Percentiles rank a stretch among this genome's conserved stretches.
Conservation (phyloP, 2,797 vertebrate genomes). For the Galago senegalensis region DNA sequence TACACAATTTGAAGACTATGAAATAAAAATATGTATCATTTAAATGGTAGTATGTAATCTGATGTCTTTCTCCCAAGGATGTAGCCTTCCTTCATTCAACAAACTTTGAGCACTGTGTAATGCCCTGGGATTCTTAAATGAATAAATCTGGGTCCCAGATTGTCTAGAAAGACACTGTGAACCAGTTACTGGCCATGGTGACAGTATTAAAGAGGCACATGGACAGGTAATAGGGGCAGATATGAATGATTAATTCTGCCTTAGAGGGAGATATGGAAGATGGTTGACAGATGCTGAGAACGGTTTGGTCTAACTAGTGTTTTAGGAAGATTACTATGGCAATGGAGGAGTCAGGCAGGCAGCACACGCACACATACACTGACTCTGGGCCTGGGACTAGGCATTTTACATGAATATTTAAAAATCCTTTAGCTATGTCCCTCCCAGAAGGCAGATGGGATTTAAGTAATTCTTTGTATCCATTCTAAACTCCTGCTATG, state of each 20-base stretch:
- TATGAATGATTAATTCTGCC: conserved; percentile 15
- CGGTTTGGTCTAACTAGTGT: neutral
- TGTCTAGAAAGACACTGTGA: neutral
- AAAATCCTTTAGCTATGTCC: neutral
- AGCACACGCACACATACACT: rapidly evolving
- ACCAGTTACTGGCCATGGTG: neutral
- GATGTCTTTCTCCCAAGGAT: conserved; percentile 43
- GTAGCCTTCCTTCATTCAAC: conserved; percentile 61
- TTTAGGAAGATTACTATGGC: neutral
- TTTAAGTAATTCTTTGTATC: neutral
- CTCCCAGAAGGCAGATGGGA: neutral
- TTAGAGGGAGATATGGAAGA: neutral
- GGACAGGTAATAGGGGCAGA: neutral
- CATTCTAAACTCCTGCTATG: neutral
- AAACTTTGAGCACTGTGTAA: neutral
- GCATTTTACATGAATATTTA: neutral
- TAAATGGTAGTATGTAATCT: conserved; percentile 47
- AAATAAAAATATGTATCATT: conserved; percentile 73
- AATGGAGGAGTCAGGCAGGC: neutral
- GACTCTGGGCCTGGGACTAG: too few species aligned
- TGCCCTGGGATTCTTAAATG: neutral
- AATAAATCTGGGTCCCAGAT: neutral
- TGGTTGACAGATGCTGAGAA: neutral
- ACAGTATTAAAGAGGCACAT: neutral
- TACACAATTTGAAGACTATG: conserved; percentile 52